These are phyloP conservation scores for Cyanoliseus patagonus DNA, from an alignment of 2,113 vertebrate genomes.

Conservation along the genomic window DNA sequence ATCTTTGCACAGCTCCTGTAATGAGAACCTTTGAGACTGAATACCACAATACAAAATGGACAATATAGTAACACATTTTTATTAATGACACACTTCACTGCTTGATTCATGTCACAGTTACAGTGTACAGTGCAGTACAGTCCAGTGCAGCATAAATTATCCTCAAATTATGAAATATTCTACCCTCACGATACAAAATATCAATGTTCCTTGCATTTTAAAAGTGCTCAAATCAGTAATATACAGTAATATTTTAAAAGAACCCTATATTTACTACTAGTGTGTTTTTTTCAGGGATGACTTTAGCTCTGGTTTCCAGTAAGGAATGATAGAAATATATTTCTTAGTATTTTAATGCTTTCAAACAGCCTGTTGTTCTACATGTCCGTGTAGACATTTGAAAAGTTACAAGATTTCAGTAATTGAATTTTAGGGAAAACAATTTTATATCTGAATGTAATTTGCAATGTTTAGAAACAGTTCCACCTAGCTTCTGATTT, in stretches of 20 bases:
- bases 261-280: neutral
- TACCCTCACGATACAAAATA: neutral
- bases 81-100: neutral
- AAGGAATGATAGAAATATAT: neutral
- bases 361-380: neutral
- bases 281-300: neutral
- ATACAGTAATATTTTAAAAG: neutral
- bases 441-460: slow-evolving; percentile 26
- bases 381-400: neutral
- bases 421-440: slow-evolving; percentile 21
- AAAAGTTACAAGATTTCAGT: neutral
- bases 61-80: neutral
- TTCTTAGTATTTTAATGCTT: neutral
- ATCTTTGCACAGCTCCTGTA: neutral
- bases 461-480: slow-evolving; percentile 13
- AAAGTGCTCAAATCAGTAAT: neutral
- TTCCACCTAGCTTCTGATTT: slow-evolving; percentile 34
- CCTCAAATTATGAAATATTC: neutral
- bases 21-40: neutral
- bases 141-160: neutral
- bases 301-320: neutral
- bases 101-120: neutral
- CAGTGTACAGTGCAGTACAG: neutral
- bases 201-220: neutral
- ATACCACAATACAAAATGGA: neutral